A percentile compares a stretch with the other conserved stretches of the same genome.
These are phyloP conservation scores for Hyperoodon ampullatus DNA, from an alignment of 2,113 vertebrate genomes.

Conservation along the genomic window DNA sequence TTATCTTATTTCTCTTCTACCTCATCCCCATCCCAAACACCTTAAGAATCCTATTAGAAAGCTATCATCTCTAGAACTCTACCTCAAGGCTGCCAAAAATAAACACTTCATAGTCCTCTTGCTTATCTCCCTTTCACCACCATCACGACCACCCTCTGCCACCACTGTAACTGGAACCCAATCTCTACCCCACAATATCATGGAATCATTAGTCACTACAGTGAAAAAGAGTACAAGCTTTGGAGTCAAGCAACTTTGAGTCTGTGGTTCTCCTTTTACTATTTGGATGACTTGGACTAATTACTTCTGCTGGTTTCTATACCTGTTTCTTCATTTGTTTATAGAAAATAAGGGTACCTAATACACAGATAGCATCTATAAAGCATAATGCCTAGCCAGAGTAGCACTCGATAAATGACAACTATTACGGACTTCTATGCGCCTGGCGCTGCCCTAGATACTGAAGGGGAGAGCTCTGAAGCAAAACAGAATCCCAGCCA, in stretches of 20 bases:
- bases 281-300: not conserved
- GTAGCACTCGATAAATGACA: not conserved
- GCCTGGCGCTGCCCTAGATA: not conserved
- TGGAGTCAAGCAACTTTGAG: not conserved
- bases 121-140: not conserved
- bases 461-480: not conserved
- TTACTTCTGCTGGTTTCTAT: not conserved
- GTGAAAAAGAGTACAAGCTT: not conserved
- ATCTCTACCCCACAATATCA: not conserved
- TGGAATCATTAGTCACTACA: not conserved
- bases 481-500: not conserved
- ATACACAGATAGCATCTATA: not conserved
- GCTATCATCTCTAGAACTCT: not conserved
- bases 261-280: not conserved
- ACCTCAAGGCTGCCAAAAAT: conserved; percentile 6
- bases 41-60: not conserved
- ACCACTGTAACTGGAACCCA: not conserved
- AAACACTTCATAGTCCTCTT: not conserved
- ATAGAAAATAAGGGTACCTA: not conserved
- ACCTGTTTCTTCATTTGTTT: conserved; percentile 4
- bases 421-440: not conserved
- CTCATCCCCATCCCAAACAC: not conserved
- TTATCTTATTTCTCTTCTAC: not conserved
- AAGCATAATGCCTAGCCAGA: not conserved
- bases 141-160: not conserved